Evolutionary conservation across 2,888 invertebrate genomes (phyloP).

Genomic region (Leptopilina drosophilae): DNA sequence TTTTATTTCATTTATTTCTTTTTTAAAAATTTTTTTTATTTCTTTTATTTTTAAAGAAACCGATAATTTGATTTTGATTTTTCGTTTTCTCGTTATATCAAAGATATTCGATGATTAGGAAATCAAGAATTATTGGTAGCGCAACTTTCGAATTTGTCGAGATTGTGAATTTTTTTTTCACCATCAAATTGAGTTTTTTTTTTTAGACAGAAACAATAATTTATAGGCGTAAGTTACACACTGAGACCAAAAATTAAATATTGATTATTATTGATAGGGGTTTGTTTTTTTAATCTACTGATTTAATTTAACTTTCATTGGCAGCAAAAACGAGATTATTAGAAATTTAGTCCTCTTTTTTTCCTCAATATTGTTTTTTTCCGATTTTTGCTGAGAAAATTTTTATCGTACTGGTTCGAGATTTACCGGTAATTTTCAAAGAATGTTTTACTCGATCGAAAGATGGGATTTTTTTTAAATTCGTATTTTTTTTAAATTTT

Average conservation of each 20-base stretch:
- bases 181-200: conserved; percentile 60
- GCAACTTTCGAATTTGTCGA: conserved; percentile 20
- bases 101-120: conserved; percentile 5
- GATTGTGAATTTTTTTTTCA: conserved; percentile 39
- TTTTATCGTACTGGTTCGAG: conserved; percentile 2
- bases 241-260: conserved; percentile 75
- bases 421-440: not conserved
- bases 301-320: conserved; percentile 60
- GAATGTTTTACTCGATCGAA: not conserved
- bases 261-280: conserved; percentile 62
- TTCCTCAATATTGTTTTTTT: no score
- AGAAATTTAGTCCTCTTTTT: conserved; percentile 13
- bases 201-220: conserved; percentile 59
- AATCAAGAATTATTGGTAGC: not conserved
- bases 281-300: conserved; percentile 37
- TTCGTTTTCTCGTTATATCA: not conserved
- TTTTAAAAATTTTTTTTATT: not conserved
- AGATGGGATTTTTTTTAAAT: not conserved
- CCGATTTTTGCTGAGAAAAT: not conserved
- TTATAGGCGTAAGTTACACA: conserved; percentile 72
- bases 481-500: not conserved
- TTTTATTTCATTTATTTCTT: no score
- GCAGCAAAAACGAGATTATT: conserved; percentile 45
- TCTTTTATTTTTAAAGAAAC: not conserved
- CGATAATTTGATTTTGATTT: not conserved